Evolutionary conservation across 1,140 invertebrate genomes (phyloP).

Genomic region (Armadillidium nasatum): DNA sequence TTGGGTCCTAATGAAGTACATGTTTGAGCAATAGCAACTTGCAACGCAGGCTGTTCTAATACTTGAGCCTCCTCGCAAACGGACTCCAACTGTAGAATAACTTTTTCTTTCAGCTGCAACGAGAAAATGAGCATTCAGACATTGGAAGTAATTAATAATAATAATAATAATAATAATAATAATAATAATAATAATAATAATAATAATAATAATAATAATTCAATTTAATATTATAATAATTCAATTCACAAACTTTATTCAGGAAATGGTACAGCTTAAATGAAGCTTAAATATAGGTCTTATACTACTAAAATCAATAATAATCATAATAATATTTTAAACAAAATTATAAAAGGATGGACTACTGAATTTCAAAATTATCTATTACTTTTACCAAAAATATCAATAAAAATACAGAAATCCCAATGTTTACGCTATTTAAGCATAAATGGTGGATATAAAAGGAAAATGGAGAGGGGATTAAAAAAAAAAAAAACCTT

Average conservation of each 20-base stretch:
- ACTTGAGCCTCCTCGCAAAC: conserved; percentile 58
- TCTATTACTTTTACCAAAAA: too few species aligned
- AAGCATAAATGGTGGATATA: too few species aligned
- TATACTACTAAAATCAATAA: too few species aligned
- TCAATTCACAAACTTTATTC: too few species aligned
- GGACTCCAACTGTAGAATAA: conserved; percentile 65
- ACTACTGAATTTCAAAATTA: too few species aligned
- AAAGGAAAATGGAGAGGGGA: too few species aligned
- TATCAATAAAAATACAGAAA: too few species aligned
- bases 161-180: neutral
- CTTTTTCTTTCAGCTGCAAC: conserved; percentile 62
- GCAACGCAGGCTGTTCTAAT: conserved; percentile 51
- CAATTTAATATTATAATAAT: too few species aligned
- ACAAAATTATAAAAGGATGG: neutral
- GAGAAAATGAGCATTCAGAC: neutral
- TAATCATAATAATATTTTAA: too few species aligned
- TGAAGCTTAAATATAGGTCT: neutral
- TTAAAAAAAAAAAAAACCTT: too few species aligned
- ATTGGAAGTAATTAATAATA: neutral
- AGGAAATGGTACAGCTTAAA: neutral
- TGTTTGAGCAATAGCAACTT: conserved; percentile 51
- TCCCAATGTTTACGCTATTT: too few species aligned
- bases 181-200: neutral
- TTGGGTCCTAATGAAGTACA: conserved; percentile 51
- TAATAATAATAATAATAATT: too few species aligned